Evolutionary conservation across 2,797 vertebrate genomes (phyloP).

Genomic region (Brotula barbata): DNA sequence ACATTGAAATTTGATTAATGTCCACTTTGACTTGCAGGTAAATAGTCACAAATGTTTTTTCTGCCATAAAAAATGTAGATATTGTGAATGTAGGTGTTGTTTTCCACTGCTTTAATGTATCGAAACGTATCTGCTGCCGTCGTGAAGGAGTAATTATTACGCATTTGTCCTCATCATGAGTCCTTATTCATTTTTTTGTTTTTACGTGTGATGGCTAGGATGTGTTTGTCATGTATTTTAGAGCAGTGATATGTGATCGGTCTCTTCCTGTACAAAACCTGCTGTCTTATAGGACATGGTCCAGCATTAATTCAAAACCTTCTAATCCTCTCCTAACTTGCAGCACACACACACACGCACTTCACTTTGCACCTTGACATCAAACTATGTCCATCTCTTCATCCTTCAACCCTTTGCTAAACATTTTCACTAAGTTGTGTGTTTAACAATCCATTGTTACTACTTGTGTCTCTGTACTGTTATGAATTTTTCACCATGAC

Average conservation of each 20-base stretch:
- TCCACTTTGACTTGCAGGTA: too few relatives aligned
- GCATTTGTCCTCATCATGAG: too few relatives aligned
- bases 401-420: constrained; percentile 57
- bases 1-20: too few relatives aligned
- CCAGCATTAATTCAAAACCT: constrained; percentile 55
- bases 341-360: constrained; percentile 21
- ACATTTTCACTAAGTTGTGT: constrained; percentile 65
- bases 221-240: neutral
- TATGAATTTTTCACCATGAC: constrained; percentile 34
- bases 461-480: constrained; percentile 52
- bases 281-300: constrained; percentile 44
- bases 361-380: constrained; percentile 46
- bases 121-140: too few relatives aligned
- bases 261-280: neutral
- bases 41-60: too few relatives aligned
- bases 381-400: constrained; percentile 53
- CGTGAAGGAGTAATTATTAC: too few relatives aligned
- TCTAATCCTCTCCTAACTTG: constrained; percentile 4
- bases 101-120: too few relatives aligned
- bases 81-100: too few relatives aligned
- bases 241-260: constrained; percentile 10
- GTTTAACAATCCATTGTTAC: constrained; percentile 65
- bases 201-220: too few relatives aligned
- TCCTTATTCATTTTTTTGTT: too few relatives aligned
- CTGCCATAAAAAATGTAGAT: too few relatives aligned